Conservation (phyloP, 2,888 invertebrate species). For the Meiosimyza decipiens region DNA sequence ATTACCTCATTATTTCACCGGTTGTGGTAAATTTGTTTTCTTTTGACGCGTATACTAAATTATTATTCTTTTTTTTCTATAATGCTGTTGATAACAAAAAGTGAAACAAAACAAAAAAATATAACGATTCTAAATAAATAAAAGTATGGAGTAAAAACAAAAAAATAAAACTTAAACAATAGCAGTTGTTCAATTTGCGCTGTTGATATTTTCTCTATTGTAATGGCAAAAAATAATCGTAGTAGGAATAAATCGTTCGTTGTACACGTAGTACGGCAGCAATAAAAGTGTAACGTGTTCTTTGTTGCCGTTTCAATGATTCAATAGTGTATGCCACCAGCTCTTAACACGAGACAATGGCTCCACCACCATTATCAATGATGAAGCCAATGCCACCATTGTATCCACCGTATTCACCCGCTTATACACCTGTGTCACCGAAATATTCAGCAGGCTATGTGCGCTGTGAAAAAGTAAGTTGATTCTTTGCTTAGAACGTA, state of each 20-base stretch:
- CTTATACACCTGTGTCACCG: constrained; percentile 49
- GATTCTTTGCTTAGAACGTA: too few species aligned
- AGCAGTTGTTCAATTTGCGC: too few species aligned
- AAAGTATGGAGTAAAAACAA: too few species aligned
- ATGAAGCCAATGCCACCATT: constrained; percentile 52
- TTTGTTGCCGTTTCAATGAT: background rate
- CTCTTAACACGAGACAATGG: constrained; percentile 44
- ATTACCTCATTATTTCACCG: constrained; percentile 17
- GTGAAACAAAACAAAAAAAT: too few species aligned
- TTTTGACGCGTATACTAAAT: background rate
- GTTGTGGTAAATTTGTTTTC: constrained; percentile 17
- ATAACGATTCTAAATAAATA: too few species aligned
- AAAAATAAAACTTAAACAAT: too few species aligned
- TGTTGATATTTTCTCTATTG: background rate
- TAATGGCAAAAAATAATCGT: background rate
- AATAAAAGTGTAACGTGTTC: too few species aligned
- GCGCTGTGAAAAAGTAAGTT: constrained; percentile 63
- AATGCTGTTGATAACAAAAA: background rate
- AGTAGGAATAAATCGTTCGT: too few species aligned
- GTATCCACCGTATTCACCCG: constrained; percentile 39
- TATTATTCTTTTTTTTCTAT: background rate
- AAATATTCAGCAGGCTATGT: constrained; percentile 60
- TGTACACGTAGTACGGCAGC: too few species aligned
- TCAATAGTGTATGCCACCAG: constrained; percentile 41
- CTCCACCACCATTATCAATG: constrained; percentile 54